phyloP scores from a whole-genome alignment of 1,140 invertebrate species.

The Bombus sylvicola region DNA sequence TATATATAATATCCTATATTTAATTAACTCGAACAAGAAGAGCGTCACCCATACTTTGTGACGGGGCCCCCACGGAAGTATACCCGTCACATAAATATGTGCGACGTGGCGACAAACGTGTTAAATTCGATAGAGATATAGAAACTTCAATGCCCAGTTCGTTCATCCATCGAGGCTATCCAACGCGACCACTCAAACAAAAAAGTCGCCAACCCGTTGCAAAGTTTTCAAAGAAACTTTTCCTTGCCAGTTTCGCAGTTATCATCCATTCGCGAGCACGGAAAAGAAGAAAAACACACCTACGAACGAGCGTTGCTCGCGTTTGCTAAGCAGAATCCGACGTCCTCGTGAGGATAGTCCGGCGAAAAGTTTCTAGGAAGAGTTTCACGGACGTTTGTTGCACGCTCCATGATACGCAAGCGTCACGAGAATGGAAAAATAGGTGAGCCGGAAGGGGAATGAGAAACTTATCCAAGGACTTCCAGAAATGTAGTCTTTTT shows the following conservation, averaged over 20 bases:
- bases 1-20: too few species aligned
- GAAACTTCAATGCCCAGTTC: not conserved
- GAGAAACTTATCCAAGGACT: slow-evolving; percentile 56
- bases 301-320: not conserved
- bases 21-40: too few species aligned
- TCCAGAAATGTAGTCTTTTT: slow-evolving; percentile 51
- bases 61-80: too few species aligned
- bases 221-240: slow-evolving; percentile 9
- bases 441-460: slow-evolving; percentile 30
- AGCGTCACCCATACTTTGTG: too few species aligned
- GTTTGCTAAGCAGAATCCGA: slow-evolving; percentile 14
- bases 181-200: not conserved
- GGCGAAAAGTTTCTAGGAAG: not conserved
- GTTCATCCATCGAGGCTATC: not conserved
- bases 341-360: not conserved
- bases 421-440: slow-evolving; percentile 34
- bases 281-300: not conserved
- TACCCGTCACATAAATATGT: too few species aligned
- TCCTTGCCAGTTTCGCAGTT: not conserved
- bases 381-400: slow-evolving; percentile 1
- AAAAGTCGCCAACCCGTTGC: not conserved
- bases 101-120: too few species aligned
- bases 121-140: not conserved
- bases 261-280: not conserved
- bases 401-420: slow-evolving; percentile 11